Evolutionary conservation across 2,113 vertebrate species (phyloP).

Genomic region (Phocoena sinus): DNA sequence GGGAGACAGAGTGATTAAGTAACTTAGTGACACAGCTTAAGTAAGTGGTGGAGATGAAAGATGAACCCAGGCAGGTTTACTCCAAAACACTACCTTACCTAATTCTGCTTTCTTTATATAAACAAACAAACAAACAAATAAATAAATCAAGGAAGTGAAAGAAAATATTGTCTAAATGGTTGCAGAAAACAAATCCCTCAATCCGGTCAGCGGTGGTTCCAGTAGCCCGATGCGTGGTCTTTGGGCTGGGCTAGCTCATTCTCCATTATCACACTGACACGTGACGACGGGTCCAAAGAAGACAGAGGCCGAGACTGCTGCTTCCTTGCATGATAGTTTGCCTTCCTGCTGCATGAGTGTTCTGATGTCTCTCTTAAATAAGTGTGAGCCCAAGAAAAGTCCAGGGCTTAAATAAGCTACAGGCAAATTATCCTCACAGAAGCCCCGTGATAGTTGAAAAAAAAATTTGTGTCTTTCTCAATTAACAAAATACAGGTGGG

Average conservation of each 20-base stretch:
- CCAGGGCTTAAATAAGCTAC: not conserved
- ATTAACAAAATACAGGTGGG: not conserved
- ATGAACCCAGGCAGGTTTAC: not conserved
- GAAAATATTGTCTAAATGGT: not conserved
- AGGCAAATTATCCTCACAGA: not conserved
- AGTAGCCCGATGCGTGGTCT: fast-evolving
- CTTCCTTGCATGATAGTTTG: not conserved
- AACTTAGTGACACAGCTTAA: not conserved
- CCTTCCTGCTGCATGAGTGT: not conserved
- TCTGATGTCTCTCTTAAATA: not conserved
- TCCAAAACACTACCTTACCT: not conserved
- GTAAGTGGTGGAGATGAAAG: not conserved
- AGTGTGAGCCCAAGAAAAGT: not conserved
- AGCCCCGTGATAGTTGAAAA: not conserved
- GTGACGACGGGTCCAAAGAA: not conserved
- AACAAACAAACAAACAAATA: not conserved
- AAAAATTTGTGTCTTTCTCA: not conserved
- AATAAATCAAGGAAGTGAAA: not conserved
- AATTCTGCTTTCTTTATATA: not conserved
- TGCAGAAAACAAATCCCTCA: not conserved
- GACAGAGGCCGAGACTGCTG: not conserved
- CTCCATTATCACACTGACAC: not conserved
- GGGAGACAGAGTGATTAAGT: not conserved
- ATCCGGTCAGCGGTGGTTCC: not conserved
- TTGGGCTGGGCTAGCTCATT: not conserved